These are phyloP conservation scores for Thinocorus orbignyianus DNA, from an alignment of 2,113 vertebrate species.

Conservation along the genomic window DNA sequence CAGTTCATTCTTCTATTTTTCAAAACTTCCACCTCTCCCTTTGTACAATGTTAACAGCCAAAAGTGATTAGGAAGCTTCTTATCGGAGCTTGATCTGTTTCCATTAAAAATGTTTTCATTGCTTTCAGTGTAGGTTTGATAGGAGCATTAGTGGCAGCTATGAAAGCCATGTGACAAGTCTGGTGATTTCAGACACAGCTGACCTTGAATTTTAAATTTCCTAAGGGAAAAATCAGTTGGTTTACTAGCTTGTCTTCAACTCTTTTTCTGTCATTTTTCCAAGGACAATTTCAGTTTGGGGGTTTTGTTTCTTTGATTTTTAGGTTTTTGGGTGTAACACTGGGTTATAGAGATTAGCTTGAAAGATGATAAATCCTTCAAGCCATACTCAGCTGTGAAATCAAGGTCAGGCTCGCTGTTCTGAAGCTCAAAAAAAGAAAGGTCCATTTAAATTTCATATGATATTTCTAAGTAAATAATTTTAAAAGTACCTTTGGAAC, in stretches of 20 bases:
- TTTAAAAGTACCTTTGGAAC: background rate
- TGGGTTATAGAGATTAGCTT: background rate
- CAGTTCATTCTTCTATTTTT: background rate
- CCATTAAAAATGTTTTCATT: slow-evolving; percentile 26
- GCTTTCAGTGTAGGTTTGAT: slow-evolving; percentile 1
- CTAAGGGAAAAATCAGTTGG: background rate
- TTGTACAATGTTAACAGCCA: background rate
- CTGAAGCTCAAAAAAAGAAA: background rate
- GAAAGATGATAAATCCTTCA: background rate
- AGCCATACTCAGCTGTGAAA: background rate
- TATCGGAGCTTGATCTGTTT: background rate
- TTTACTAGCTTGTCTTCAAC: background rate
- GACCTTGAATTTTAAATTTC: slow-evolving; percentile 40
- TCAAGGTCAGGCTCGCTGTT: background rate
- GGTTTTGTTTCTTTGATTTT: background rate
- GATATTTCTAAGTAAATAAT: background rate
- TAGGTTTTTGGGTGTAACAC: background rate
- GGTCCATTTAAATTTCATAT: background rate
- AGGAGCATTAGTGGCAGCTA: background rate
- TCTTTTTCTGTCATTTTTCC: slow-evolving; percentile 10
- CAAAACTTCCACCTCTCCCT: background rate
- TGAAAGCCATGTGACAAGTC: slow-evolving; percentile 23
- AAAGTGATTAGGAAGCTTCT: background rate
- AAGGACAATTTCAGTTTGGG: background rate
- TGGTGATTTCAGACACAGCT: background rate